Evolutionary conservation across 2,113 vertebrate genomes (phyloP).

Genomic region (Hymenochirus boettgeri): DNA sequence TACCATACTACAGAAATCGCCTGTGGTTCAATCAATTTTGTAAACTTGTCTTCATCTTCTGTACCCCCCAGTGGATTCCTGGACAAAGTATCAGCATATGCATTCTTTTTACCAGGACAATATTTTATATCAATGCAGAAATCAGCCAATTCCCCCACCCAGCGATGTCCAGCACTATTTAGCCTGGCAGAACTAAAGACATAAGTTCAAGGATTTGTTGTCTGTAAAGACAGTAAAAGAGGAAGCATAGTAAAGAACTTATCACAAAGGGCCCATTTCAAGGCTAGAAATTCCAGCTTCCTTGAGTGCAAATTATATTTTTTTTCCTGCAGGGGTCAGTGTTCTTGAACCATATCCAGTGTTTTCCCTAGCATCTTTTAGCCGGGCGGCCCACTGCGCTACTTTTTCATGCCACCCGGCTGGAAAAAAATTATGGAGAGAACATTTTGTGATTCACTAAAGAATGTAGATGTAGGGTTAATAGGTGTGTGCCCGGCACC

Average conservation of each 20-base stretch:
- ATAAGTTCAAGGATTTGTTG: not conserved
- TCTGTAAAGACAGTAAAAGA: not conserved
- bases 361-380: no score
- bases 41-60: not conserved
- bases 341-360: not conserved
- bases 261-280: not conserved
- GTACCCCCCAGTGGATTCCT: not conserved
- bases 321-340: not conserved
- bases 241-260: not conserved
- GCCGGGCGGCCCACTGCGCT: no score
- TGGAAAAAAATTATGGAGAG: no score
- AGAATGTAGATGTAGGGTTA: no score
- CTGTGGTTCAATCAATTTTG: not conserved
- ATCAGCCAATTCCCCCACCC: not conserved
- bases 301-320: not conserved
- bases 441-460: no score
- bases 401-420: no score
- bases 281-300: not conserved
- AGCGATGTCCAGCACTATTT: not conserved
- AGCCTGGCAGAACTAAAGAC: not conserved
- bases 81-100: not conserved
- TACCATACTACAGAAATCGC: not conserved
- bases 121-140: not conserved
- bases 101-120: not conserved
- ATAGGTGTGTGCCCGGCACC: no score